These are phyloP conservation scores for Drosophila tsacasi DNA, from an alignment of 1,140 invertebrate genomes.

Conservation along the genomic window DNA sequence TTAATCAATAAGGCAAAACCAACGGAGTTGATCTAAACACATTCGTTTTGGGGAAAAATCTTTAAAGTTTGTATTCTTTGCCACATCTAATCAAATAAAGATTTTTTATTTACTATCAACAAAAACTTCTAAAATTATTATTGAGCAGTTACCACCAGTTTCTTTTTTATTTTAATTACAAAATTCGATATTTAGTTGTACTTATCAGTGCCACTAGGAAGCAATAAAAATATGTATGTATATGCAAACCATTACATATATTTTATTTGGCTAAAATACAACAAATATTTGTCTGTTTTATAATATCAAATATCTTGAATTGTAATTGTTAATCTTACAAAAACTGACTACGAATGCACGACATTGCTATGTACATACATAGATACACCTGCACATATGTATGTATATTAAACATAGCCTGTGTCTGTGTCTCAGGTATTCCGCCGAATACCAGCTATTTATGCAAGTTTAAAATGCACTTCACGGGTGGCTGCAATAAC, in stretches of 20 bases:
- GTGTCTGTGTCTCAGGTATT: not conserved
- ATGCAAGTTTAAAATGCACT: not conserved
- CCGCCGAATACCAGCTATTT: not conserved
- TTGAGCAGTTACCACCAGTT: too few relatives aligned
- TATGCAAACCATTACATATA: not conserved
- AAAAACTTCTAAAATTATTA: not conserved
- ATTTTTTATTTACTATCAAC: too few relatives aligned
- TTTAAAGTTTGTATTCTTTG: too few relatives aligned
- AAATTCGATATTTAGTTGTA: too few relatives aligned
- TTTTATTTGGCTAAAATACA: not conserved
- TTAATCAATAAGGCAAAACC: too few relatives aligned
- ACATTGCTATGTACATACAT: not conserved
- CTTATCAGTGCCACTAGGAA: not conserved
- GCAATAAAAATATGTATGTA: not conserved
- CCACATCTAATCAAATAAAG: too few relatives aligned
- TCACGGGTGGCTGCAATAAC: too few relatives aligned
- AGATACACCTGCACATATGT: slow-evolving; percentile 1
- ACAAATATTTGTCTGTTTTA: not conserved
- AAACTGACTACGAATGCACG: not conserved
- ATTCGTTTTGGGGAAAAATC: too few relatives aligned
- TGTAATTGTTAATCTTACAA: not conserved
- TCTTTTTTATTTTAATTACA: too few relatives aligned
- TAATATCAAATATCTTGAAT: not conserved
- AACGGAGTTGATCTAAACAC: too few relatives aligned
- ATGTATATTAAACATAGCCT: not conserved